Percentiles rank a stretch among this genome's conserved stretches.
These are phyloP conservation scores for Oreochromis spilurus DNA, from an alignment of 2,113 vertebrate species.

Conservation along the genomic window DNA sequence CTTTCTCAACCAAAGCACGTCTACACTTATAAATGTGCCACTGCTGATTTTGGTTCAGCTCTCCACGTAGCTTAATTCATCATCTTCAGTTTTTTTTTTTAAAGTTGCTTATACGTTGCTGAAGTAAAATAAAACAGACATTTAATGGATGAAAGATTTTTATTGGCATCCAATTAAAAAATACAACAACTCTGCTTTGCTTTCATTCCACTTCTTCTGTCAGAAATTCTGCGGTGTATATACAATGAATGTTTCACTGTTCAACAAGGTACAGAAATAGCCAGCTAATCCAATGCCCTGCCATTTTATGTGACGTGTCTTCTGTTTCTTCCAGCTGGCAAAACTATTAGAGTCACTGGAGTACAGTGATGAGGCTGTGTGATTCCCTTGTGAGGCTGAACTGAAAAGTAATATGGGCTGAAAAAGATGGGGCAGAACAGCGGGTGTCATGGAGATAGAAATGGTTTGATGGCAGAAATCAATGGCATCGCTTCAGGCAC, in stretches of 20 bases:
- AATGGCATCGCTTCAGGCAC: neutral
- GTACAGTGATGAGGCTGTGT: constrained; percentile 37
- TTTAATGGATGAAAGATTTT: neutral
- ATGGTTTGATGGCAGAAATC: neutral
- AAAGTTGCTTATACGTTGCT: neutral
- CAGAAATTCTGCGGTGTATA: constrained; percentile 11
- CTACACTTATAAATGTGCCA: neutral
- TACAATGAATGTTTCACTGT: constrained; percentile 45
- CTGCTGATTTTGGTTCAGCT: neutral
- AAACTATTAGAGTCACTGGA: constrained; percentile 55
- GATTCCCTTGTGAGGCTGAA: constrained; percentile 40
- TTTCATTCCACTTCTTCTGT: neutral
- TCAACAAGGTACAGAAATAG: constrained; percentile 63
- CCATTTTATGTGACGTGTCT: constrained; percentile 69
- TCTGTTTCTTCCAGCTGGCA: constrained; percentile 71
- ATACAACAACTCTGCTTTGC: neutral
- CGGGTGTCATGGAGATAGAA: neutral
- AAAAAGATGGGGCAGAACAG: constrained; percentile 10
- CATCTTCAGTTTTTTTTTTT: neutral
- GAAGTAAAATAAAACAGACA: neutral
- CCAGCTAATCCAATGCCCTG: constrained; percentile 68
- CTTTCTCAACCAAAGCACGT: neutral
- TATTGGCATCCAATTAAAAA: neutral
- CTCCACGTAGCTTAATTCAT: neutral
- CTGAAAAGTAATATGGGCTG: constrained; percentile 40